Percentiles rank a stretch among this genome's conserved stretches.
Conservation (phyloP, 2,888 invertebrate species). For the Heliconius ethilla region DNA sequence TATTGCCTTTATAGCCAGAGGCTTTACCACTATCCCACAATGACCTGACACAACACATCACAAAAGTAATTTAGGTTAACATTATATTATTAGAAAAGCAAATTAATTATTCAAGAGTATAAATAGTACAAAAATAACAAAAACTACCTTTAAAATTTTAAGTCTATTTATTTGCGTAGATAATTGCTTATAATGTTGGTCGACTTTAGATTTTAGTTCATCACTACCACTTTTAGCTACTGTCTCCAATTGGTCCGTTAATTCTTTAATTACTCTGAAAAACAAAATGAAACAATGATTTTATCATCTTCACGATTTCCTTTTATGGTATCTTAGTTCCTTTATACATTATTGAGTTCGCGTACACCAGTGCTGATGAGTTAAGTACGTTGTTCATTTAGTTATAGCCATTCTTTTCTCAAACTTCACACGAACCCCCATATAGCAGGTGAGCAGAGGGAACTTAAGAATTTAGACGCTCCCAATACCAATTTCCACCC, state of each 20-base stretch:
- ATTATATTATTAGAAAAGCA: background rate
- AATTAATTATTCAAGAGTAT: background rate
- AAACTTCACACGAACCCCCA: too few relatives aligned
- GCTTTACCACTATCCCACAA: too few relatives aligned
- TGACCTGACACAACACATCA: too few relatives aligned
- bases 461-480: too few relatives aligned
- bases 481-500: too few relatives aligned
- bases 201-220: constrained; percentile 79
- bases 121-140: background rate
- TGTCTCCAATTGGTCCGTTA: constrained; percentile 63
- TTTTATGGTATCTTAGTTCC: background rate
- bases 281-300: background rate
- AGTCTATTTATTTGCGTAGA: constrained; percentile 85
- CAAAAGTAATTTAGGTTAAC: too few relatives aligned
- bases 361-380: too few relatives aligned
- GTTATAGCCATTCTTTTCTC: too few relatives aligned
- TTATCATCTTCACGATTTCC: background rate
- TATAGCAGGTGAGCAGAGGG: too few relatives aligned
- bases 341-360: too few relatives aligned
- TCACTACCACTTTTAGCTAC: constrained; percentile 62
- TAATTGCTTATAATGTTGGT: constrained; percentile 84
- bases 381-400: too few relatives aligned
- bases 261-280: constrained; percentile 77
- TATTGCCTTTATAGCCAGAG: too few relatives aligned
- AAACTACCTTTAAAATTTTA: constrained; percentile 83